Conservation (phyloP, 2,113 vertebrate species). For the Marcusenius ussheri region DNA sequence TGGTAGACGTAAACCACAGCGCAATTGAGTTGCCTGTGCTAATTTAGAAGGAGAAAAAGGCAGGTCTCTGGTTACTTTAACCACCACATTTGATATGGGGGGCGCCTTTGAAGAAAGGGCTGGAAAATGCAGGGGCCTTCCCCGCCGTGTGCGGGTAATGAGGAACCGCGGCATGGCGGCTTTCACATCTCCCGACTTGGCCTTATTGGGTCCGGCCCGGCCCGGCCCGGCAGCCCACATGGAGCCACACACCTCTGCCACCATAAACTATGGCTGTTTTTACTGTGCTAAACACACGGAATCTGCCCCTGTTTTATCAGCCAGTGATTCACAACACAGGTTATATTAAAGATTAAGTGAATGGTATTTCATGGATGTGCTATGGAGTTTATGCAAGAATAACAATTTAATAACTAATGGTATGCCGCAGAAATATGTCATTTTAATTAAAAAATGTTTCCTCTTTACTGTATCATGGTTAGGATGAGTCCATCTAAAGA, state of each 20-base stretch:
- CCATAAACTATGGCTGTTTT: background rate
- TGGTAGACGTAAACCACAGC: slow-evolving; percentile 45
- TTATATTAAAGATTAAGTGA: background rate
- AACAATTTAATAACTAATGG: background rate
- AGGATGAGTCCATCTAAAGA: background rate
- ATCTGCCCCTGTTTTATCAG: background rate
- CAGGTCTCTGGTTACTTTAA: slow-evolving; percentile 50
- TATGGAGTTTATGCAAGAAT: background rate
- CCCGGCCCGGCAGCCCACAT: background rate
- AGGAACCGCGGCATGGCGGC: slow-evolving; percentile 26
- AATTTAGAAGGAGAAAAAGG: slow-evolving; percentile 48
- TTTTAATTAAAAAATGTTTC: background rate
- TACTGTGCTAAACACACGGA: background rate
- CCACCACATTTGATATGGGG: slow-evolving; percentile 48
- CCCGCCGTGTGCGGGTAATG: slow-evolving; percentile 31
- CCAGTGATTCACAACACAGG: background rate
- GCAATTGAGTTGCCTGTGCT: slow-evolving; percentile 49
- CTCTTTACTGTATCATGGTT: background rate
- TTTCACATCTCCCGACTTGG: slow-evolving; percentile 27
- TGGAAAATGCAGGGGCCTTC: slow-evolving; percentile 23
- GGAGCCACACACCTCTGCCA: background rate
- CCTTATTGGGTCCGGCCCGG: background rate
- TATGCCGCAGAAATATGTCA: background rate
- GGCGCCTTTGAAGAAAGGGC: slow-evolving; percentile 38
- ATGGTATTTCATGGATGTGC: background rate